Conservation (phyloP, 2,888 invertebrate species). For the Pediacus dermestoides region DNA sequence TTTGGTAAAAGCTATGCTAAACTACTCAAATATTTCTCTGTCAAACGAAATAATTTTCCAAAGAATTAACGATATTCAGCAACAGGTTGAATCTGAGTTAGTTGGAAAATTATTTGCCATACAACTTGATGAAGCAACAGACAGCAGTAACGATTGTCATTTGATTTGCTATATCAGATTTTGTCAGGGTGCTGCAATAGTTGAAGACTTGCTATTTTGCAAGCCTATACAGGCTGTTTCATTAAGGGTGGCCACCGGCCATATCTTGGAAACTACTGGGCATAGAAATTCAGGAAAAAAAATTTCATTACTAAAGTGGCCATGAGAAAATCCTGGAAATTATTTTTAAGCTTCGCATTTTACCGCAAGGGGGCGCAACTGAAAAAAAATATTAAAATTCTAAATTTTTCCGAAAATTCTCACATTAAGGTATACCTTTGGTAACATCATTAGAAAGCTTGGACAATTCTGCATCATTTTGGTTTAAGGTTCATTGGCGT, state of each 20-base stretch:
- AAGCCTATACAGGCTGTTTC: no score
- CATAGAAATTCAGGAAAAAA: slow-evolving; percentile 1
- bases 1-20: slow-evolving; percentile 24
- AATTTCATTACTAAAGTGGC: neutral
- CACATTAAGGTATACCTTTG: no score
- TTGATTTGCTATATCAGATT: no score
- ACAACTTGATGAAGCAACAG: no score
- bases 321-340: slow-evolving; percentile 6
- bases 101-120: no score
- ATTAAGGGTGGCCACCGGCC: slow-evolving; percentile 4
- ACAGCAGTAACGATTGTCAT: no score
- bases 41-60: slow-evolving; percentile 25
- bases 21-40: slow-evolving; percentile 23
- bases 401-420: slow-evolving; percentile 3
- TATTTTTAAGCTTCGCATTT: slow-evolving; percentile 2
- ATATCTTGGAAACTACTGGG: slow-evolving; percentile 4
- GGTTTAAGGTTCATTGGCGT: slow-evolving; percentile 5
- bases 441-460: slow-evolving; percentile 6
- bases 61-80: slow-evolving; percentile 24
- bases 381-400: slow-evolving; percentile 6
- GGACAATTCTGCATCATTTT: slow-evolving; percentile 4
- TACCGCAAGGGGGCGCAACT: slow-evolving; percentile 5
- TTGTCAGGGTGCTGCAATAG: no score
- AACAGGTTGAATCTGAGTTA: no score
- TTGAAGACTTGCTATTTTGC: no score